Evolutionary conservation across 2,888 invertebrate species (phyloP), one percentile per base, ranked within the genome.

Genomic region (Eucera pruinosa): DNA sequence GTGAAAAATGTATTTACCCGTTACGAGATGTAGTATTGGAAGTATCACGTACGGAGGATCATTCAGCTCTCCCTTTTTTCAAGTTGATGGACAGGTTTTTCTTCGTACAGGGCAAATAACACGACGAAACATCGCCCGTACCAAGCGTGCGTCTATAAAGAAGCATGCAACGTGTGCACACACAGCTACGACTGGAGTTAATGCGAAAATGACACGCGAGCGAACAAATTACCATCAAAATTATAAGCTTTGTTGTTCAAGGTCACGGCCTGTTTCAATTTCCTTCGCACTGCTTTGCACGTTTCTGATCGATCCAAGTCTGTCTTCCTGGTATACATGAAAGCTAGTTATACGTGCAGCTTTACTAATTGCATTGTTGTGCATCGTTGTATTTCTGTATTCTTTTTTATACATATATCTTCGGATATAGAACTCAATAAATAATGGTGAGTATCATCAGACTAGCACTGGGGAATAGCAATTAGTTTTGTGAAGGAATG

Each of bases 161-260:
- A 39, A 50, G 30, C 57, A 47, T 13, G 41, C 47, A 54, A 72
- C 25, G 64, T 55, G 68, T 54, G 68, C 47, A 36, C 64, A 68
- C n/a, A 41, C 62, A 62, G 54, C 39, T 36, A 6, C 62, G 18
- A 23, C 6, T 9, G n/a, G 27, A 39, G 61, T 41, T 78, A 75
- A 78, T 75, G 75, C 20, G 78, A 75, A 70, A 78, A 65, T 57
- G 70, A 69, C 78, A 78, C 76, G 76, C 78, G 64, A 76, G 30
- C 62, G 54, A 45, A 62, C 62, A 23, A 71, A 71, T 64, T 60
- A 67, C 67, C 67, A 45, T 67, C 39, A 23, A 76, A 76, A 78
- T 78, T 67, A 76, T 62, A 76, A 67, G 78, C 66, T 64, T 36
- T 23, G 45, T 30, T 36, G 69, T 48, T 55, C 71, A 76, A 76